Percentiles rank a stretch among this genome's conserved stretches.
Evolutionary conservation across 1,140 invertebrate species (phyloP).

Genomic region (Musca domestica): DNA sequence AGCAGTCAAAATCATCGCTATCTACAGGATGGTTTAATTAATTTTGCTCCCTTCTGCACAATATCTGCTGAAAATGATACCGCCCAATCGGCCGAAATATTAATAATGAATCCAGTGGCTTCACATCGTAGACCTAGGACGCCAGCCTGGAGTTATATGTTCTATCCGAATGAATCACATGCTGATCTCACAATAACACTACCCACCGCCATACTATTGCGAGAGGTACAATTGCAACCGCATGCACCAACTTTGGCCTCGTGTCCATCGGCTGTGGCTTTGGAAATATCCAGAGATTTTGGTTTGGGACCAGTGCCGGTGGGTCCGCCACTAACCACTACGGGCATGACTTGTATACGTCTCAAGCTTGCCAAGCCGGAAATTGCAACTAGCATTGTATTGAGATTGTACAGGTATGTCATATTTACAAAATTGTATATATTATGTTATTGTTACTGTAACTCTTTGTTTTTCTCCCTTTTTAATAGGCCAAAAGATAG

Average conservation of each 20-base stretch:
- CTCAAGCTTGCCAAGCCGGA: slow-evolving; percentile 77
- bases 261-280: slow-evolving; percentile 84
- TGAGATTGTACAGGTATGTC: slow-evolving; percentile 55
- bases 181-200: slow-evolving; percentile 83
- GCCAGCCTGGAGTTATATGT: slow-evolving; percentile 89
- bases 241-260: slow-evolving; percentile 82
- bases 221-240: slow-evolving; percentile 85
- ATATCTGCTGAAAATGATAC: slow-evolving; percentile 80
- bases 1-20: slow-evolving; percentile 35
- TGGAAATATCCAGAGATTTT: slow-evolving; percentile 69
- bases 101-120: slow-evolving; percentile 73
- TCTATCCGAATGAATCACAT: slow-evolving; percentile 85
- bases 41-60: slow-evolving; percentile 83
- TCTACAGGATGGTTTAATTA: slow-evolving; percentile 69
- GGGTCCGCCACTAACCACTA: slow-evolving; percentile 70
- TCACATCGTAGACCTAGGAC: slow-evolving; percentile 79
- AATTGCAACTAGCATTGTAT: slow-evolving; percentile 67
- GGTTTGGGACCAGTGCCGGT: slow-evolving; percentile 60
- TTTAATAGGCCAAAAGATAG: slow-evolving; percentile 77
- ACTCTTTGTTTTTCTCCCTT: neutral
- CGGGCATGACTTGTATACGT: slow-evolving; percentile 81
- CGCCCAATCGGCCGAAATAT: slow-evolving; percentile 81
- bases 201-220: slow-evolving; percentile 85
- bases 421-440: neutral
- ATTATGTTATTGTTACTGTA: neutral